Evolutionary conservation across 2,888 invertebrate genomes (phyloP).

Genomic region (Corbicula japonica): DNA sequence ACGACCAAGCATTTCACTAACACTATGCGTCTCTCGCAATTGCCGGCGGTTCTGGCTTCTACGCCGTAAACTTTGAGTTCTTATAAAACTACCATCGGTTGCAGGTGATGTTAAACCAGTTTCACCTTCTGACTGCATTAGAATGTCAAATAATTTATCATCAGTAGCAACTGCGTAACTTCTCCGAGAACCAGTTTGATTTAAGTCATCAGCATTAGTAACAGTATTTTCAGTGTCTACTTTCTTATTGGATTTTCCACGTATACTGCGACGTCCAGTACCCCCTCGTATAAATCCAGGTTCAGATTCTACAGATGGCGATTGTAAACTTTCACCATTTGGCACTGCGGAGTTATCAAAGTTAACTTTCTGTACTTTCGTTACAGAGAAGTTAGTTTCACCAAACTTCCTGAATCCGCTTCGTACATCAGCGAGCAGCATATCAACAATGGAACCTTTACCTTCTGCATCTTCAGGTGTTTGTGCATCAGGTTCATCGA

Average conservation of each 20-base stretch:
- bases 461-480: conserved; percentile 66
- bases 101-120: conserved; percentile 62
- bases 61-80: conserved; percentile 79
- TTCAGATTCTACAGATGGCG: conserved; percentile 39
- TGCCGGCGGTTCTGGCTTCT: conserved; percentile 74
- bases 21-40: conserved; percentile 56
- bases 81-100: conserved; percentile 72
- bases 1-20: conserved; percentile 71
- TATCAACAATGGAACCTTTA: conserved; percentile 82
- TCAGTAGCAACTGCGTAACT: conserved; percentile 76
- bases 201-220: conserved; percentile 62
- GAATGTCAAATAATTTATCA: conserved; percentile 77
- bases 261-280: conserved; percentile 71
- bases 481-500: conserved; percentile 40
- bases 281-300: conserved; percentile 73
- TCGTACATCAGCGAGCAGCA: conserved; percentile 83
- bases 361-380: conserved; percentile 80
- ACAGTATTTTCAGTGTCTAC: conserved; percentile 40
- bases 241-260: conserved; percentile 58
- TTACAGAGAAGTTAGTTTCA: conserved; percentile 81
- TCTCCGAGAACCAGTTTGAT: conserved; percentile 62
- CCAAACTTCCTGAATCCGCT: conserved; percentile 81
- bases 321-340: conserved; percentile 29
- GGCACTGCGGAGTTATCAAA: conserved; percentile 66
- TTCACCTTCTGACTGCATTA: conserved; percentile 72